Evolutionary conservation across 92 coral and sea anemone genomes (phyloP).

Genomic region (Hydrozoanthus gracilis): DNA sequence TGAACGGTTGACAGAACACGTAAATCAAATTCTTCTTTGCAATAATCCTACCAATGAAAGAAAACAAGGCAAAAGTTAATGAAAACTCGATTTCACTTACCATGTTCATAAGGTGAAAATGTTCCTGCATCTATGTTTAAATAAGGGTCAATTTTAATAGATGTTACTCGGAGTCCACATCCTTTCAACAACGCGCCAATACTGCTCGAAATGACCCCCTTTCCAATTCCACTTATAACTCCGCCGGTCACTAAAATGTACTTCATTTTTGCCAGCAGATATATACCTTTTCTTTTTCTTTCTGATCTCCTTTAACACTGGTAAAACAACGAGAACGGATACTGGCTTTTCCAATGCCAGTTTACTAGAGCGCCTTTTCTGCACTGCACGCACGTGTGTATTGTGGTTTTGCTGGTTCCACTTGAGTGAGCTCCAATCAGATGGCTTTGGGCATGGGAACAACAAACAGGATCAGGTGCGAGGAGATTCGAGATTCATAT

Average conservation of each 20-base stretch:
- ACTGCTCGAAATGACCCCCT: conserved; percentile 97
- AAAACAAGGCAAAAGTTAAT: not conserved
- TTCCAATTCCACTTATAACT: conserved; percentile 98
- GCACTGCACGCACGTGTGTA: not conserved
- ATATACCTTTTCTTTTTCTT: not conserved
- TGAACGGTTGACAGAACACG: not conserved
- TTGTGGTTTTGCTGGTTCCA: not conserved
- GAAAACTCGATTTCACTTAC: conserved; percentile 35
- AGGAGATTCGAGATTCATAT: not conserved
- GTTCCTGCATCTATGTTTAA: conserved; percentile 99
- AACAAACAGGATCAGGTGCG: not conserved
- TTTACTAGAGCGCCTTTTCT: not conserved
- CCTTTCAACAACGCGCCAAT: conserved; percentile 94
- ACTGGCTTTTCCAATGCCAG: not conserved
- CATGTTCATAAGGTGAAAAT: conserved; percentile 98
- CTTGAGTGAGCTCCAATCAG: not conserved
- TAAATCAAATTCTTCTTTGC: too few species aligned
- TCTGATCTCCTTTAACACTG: not conserved
- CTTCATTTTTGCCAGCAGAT: conserved; percentile 69
- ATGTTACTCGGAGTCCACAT: conserved; percentile 89
- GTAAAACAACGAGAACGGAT: not conserved
- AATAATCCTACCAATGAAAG: not conserved
- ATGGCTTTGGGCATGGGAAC: not conserved
- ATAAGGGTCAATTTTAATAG: conserved; percentile 98
- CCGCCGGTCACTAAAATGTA: conserved; percentile 97